phyloP scores from a whole-genome alignment of 2,797 vertebrate genomes.

The Acanthopagrus latus region DNA sequence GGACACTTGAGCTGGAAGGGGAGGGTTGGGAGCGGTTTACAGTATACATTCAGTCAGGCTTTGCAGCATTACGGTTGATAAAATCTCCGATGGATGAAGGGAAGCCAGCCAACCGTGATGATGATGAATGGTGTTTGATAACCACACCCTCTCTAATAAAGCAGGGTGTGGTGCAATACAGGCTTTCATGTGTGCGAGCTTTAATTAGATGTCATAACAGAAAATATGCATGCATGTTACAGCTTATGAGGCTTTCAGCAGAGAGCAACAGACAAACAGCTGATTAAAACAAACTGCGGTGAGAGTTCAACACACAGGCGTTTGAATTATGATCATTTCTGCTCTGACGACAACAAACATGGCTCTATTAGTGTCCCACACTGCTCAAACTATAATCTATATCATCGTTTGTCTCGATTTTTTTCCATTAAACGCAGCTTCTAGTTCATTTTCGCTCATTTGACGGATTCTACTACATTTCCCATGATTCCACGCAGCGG shows the following conservation, averaged over 20 bases:
- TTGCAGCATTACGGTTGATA: constrained; percentile 51
- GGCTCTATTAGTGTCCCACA: accelerated
- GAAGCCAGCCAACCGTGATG: not conserved
- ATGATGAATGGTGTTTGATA: not conserved
- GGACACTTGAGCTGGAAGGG: constrained; percentile 70
- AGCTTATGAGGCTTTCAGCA: not conserved
- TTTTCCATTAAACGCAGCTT: too few relatives aligned
- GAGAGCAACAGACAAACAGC: not conserved
- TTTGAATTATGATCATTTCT: not conserved
- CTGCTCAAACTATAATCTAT: accelerated
- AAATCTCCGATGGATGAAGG: not conserved
- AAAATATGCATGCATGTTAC: constrained; percentile 9
- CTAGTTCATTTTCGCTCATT: not conserved
- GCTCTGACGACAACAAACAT: accelerated
- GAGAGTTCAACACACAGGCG: too few relatives aligned
- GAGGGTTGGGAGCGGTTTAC: constrained; percentile 44
- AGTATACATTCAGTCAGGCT: constrained; percentile 32
- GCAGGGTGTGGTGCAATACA: constrained; percentile 53
- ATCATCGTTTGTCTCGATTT: not conserved
- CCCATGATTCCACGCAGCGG: constrained; percentile 70
- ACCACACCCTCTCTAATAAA: constrained; percentile 62
- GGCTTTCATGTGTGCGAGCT: not conserved
- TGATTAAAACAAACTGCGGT: not conserved
- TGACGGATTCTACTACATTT: constrained; percentile 67
- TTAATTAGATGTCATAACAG: not conserved